Evolutionary conservation across 2,888 invertebrate genomes (phyloP).

Genomic region (Mactromeris polynyma): DNA sequence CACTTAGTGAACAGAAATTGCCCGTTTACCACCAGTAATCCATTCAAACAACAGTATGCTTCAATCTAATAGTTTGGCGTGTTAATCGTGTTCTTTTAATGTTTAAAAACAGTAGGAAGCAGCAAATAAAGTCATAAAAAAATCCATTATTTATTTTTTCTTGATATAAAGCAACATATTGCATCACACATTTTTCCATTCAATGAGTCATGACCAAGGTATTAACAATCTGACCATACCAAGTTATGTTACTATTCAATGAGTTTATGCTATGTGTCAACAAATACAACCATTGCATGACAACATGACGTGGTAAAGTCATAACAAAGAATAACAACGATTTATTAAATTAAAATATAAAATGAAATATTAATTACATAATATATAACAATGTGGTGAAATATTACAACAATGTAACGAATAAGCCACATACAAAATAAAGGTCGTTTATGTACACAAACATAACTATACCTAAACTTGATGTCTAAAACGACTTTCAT

Average conservation of each 20-base stretch:
- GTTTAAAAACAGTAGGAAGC: no score
- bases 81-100: no score
- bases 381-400: constrained; percentile 1
- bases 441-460: no score
- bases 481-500: no score
- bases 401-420: not conserved
- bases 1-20: no score
- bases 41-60: no score
- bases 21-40: no score
- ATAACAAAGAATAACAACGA: constrained; percentile 13
- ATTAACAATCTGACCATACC: constrained; percentile 2
- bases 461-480: no score
- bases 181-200: constrained; percentile 46
- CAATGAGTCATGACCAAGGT: constrained; percentile 22
- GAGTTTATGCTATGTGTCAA: not conserved
- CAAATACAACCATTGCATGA: not conserved
- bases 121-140: constrained; percentile 14
- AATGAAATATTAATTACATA: constrained; percentile 14
- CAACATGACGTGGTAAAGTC: not conserved
- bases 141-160: constrained; percentile 46
- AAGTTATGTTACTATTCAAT: constrained; percentile 14
- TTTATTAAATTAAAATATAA: constrained; percentile 8
- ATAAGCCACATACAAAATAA: not conserved
- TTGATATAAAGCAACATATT: constrained; percentile 55
- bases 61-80: no score